Evolutionary conservation across 2,888 invertebrate genomes (phyloP).

Genomic region (Orthosia gothica): DNA sequence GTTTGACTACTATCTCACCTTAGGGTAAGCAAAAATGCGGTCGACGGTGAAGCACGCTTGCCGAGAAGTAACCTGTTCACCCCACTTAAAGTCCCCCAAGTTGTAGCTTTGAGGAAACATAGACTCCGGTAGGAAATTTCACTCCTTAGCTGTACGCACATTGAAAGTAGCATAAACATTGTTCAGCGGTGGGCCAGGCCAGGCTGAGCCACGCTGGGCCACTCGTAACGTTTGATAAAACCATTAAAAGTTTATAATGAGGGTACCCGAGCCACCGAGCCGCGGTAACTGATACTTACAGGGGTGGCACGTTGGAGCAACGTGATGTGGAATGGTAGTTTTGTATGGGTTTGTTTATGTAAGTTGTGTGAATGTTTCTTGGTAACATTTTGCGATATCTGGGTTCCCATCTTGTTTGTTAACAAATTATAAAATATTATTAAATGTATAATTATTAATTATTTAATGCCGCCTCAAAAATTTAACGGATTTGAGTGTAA

Average conservation of each 20-base stretch:
- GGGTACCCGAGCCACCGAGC: conserved; percentile 59
- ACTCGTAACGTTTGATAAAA: conserved; percentile 65
- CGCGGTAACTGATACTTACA: conserved; percentile 50
- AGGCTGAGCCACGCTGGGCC: conserved; percentile 8
- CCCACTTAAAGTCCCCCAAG: too few relatives aligned
- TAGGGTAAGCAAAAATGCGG: too few relatives aligned
- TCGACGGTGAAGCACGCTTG: too few relatives aligned
- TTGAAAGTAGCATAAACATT: conserved; percentile 29
- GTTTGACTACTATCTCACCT: too few relatives aligned
- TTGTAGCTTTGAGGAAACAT: too few relatives aligned
- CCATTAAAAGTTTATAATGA: conserved; percentile 80
- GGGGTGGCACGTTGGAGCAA: conserved; percentile 31
- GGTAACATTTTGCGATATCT: too few relatives aligned
- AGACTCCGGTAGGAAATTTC: too few relatives aligned
- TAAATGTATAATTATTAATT: too few relatives aligned
- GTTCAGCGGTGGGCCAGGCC: conserved; percentile 31
- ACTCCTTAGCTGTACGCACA: too few relatives aligned
- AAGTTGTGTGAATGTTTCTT: not conserved
- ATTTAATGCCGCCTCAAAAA: too few relatives aligned
- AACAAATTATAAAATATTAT: not conserved
- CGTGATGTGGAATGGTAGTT: not conserved
- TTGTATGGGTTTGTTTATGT: conserved; percentile 15
- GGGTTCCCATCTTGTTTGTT: not conserved
- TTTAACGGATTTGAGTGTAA: too few relatives aligned
- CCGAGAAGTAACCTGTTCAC: too few relatives aligned